Evolutionary conservation across 2,797 vertebrate genomes (phyloP), one percentile per base, ranked within the genome.

Genomic region (Pogonophryne albipinna): DNA sequence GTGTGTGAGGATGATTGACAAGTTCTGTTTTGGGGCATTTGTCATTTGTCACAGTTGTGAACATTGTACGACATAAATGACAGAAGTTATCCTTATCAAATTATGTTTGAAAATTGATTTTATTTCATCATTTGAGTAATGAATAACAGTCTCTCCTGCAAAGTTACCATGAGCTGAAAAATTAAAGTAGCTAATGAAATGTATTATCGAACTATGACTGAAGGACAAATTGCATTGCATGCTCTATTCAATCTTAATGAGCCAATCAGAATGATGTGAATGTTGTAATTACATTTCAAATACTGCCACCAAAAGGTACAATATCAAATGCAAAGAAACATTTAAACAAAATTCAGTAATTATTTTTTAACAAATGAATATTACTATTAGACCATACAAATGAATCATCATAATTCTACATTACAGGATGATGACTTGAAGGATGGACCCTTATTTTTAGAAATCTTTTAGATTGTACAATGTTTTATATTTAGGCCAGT

Each of bases 291-390:
- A 66, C 31, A 19, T 19, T 44, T 66, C 10, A 8, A n/a, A 58
- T 8, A 41, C 15, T 45, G 23, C 1, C 42, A 49, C 11, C 55
- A 41, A 42, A 71, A 60, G 6, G 51, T 14, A 50, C 15, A 42
- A 11, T n/a, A 5, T 57, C 19, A 69, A 44, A 45, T 57, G 10
- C 11, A 59, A 20, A 42, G 9, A 70, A 70, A 64, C 17, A 70
- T 20, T 76, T 38, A 27, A 52, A 11, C 52, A 64, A 63, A 41
- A 16, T 49, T 15, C 2, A 12, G n/a, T 14, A 10, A 51, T 60
- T 42, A 46, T 53, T 67, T 38, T 75, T 45, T 15, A 19, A 57
- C 14, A 52, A 57, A 76, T 55, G 10, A 10, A 31, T 53, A 20
- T 42, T 14, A 50, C 20, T 27, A 4, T 23, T 20, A 7, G 38